phyloP scores from a whole-genome alignment of 1,140 invertebrate genomes.

The Apis mellifera region DNA sequence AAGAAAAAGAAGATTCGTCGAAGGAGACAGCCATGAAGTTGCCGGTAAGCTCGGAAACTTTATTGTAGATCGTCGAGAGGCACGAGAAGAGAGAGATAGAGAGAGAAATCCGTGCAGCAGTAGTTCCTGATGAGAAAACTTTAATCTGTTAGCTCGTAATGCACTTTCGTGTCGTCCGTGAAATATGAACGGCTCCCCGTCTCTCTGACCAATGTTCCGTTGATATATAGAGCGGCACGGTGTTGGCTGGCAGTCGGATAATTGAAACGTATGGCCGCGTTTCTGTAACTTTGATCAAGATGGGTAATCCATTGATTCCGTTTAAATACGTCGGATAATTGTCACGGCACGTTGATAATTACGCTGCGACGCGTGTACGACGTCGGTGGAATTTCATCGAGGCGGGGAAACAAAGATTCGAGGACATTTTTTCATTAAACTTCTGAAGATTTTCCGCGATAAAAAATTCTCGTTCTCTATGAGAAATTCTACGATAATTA shows the following conservation, averaged over 20 bases:
- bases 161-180: conserved; percentile 54
- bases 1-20: conserved; percentile 7
- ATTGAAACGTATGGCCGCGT: conserved; percentile 40
- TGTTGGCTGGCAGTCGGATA: conserved; percentile 17
- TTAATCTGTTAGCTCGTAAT: conserved; percentile 60
- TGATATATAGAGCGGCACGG: conserved; percentile 27
- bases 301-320: conserved; percentile 34
- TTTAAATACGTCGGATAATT: neutral
- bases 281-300: conserved; percentile 48
- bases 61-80: conserved; percentile 55
- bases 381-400: no score
- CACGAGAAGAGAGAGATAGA: conserved; percentile 28
- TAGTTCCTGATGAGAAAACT: conserved; percentile 65
- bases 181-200: conserved; percentile 56
- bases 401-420: neutral
- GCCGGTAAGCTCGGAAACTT: conserved; percentile 58
- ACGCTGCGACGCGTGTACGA: neutral
- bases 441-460: no score
- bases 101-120: conserved; percentile 22
- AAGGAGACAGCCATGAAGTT: conserved; percentile 50
- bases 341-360: neutral
- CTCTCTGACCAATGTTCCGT: conserved; percentile 40
- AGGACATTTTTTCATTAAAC: no score
- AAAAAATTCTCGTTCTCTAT: no score
- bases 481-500: no score